Evolutionary conservation across 2,113 vertebrate genomes (phyloP).

Genomic region (Poeciliopsis turrubarensis): DNA sequence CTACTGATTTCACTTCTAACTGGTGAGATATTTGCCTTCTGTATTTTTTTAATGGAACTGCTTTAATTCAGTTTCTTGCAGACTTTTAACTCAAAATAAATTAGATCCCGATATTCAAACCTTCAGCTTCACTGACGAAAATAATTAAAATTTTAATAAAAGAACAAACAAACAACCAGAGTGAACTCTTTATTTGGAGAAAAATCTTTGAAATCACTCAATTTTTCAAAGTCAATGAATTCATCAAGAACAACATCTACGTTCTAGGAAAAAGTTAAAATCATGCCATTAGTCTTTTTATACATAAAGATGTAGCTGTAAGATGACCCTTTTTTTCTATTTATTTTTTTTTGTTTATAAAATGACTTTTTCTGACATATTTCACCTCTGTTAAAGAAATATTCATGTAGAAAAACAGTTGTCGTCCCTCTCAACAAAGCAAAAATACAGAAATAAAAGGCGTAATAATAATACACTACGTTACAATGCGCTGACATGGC

Average conservation of each 20-base stretch:
- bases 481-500: slow-evolving; percentile 76
- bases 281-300: slow-evolving; percentile 77
- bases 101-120: background rate
- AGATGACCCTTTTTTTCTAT: slow-evolving; percentile 53
- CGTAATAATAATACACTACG: slow-evolving; percentile 65
- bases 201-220: slow-evolving; percentile 77
- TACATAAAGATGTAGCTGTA: slow-evolving; percentile 75
- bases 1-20: no score
- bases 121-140: background rate
- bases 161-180: slow-evolving; percentile 29
- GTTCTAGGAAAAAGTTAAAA: slow-evolving; percentile 77
- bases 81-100: no score
- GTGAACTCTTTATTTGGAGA: slow-evolving; percentile 78
- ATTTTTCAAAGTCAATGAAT: slow-evolving; percentile 74
- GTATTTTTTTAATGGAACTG: no score
- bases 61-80: no score
- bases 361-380: slow-evolving; percentile 70
- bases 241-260: slow-evolving; percentile 76
- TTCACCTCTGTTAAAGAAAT: slow-evolving; percentile 70
- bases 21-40: no score
- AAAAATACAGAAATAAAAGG: slow-evolving; percentile 54
- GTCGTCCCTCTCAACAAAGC: slow-evolving; percentile 56
- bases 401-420: slow-evolving; percentile 71
- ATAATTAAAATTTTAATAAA: background rate
- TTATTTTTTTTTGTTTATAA: slow-evolving; percentile 57